phyloP scores from a whole-genome alignment of 2,113 vertebrate genomes.

The Clarias macrocephalus region DNA sequence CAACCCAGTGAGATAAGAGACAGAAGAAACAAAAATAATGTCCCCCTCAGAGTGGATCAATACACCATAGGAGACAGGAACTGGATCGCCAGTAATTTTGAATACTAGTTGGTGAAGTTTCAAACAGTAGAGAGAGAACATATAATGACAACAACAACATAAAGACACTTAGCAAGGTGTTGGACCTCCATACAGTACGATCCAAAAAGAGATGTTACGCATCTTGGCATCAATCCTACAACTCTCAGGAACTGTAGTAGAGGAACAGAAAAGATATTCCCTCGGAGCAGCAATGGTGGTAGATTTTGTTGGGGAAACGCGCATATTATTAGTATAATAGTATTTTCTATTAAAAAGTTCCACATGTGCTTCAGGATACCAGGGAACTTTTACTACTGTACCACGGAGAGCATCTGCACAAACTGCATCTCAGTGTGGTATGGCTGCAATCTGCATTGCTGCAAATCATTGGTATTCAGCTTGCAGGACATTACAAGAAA shows the following conservation, averaged over 20 bases:
- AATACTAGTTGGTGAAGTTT: not conserved
- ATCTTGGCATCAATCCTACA: not conserved
- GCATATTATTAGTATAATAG: too few species aligned
- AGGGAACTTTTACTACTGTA: too few species aligned
- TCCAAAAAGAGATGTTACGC: not conserved
- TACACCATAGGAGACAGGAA: not conserved
- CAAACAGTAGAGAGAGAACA: not conserved
- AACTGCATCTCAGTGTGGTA: too few species aligned
- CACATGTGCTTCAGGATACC: too few species aligned
- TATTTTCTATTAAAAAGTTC: too few species aligned
- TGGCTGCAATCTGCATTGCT: too few species aligned
- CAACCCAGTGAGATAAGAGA: slow-evolving; percentile 12
- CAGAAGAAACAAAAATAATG: slow-evolving; percentile 12
- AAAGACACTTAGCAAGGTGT: not conserved
- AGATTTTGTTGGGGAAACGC: not conserved
- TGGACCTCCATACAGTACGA: not conserved
- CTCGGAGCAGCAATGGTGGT: not conserved
- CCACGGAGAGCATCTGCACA: too few species aligned
- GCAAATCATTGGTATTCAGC: too few species aligned
- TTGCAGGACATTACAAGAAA: too few species aligned
- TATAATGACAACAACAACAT: not conserved
- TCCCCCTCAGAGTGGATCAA: not conserved
- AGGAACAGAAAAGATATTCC: not conserved
- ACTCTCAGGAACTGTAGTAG: not conserved
- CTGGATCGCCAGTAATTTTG: slow-evolving; percentile 16